phyloP scores from a whole-genome alignment of 2,888 invertebrate species.

The Heliconius sara region DNA sequence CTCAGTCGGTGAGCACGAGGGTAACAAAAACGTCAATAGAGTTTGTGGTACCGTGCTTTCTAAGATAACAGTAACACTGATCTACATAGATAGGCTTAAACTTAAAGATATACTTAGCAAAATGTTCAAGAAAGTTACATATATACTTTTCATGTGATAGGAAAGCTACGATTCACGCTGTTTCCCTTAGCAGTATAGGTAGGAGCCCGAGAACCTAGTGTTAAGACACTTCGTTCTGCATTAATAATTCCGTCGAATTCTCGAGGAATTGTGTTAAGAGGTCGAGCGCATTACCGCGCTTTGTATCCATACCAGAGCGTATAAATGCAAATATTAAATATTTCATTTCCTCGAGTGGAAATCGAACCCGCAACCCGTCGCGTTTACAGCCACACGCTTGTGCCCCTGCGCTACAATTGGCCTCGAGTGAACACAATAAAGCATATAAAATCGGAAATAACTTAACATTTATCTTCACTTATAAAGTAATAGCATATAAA shows the following conservation, averaged over 20 bases:
- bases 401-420: too few relatives aligned
- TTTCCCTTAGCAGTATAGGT: too few relatives aligned
- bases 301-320: too few relatives aligned
- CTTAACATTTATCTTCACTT: constrained; percentile 38
- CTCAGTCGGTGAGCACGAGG: constrained; percentile 72
- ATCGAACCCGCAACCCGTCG: too few relatives aligned
- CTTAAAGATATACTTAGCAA: background rate
- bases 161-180: background rate
- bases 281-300: too few relatives aligned
- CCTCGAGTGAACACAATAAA: constrained; percentile 6
- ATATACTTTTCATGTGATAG: background rate
- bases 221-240: too few relatives aligned
- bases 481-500: constrained; percentile 34
- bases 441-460: constrained; percentile 41
- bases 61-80: constrained; percentile 54
- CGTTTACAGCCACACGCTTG: too few relatives aligned
- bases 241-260: too few relatives aligned
- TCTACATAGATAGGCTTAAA: constrained; percentile 11
- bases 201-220: too few relatives aligned
- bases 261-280: too few relatives aligned
- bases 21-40: constrained; percentile 74
- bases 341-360: too few relatives aligned
- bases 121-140: background rate
- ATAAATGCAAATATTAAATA: too few relatives aligned
- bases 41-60: constrained; percentile 59